Base-by-base conservation (phyloP, 2,888 invertebrate genomes). In the Danaus chrysippus region DNA sequence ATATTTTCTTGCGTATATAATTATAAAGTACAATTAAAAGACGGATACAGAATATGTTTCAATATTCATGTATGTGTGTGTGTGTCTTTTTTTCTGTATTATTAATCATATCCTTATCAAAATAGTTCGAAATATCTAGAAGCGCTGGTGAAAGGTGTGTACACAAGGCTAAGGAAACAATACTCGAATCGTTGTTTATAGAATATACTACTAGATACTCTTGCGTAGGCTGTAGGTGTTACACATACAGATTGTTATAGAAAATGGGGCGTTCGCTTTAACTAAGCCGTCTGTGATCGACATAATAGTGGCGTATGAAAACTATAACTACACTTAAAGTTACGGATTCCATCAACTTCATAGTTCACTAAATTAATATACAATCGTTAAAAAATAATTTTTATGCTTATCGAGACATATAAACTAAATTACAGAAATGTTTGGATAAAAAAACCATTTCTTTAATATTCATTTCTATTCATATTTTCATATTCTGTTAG, bases 121-220 rank as follows among this genome's bases (percentile, higher is more conserved):
- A 49, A 49, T 17, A 46, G 46, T 15, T 46, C 58, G 66, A 73
- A 73, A 62, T 66, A 68, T 72, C 72, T 68, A 71, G 71, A 72
- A 67, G 53, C 62, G 60, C 65, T 44, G 67, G 73, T 71, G 73
- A 73, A 73, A 73, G 73, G 73, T 69, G 64, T 55, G 60, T 63
- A 59, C 62, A 63, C 73, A 73, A 73, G 71, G 73, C 68, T 72
- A 70, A 67, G 68, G 67, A 66, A 59, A 64, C 55, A 65, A 65
- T 65, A 54, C 57, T 23, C 63, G 44, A 55, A 61, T 43, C 43
- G 42, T 41, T 59, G 57, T 54, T 34, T 52, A 62, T 12, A 12
- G 17, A 10, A 62, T 56, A 64, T 58, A 62, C 61, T 63, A 66
- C 65, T 60, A 62, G 56, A 58, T 58, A 53, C 55, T 43, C 54